These are phyloP conservation scores for Dicaeum eximium DNA, from an alignment of 2,113 vertebrate species.

Conservation along the genomic window DNA sequence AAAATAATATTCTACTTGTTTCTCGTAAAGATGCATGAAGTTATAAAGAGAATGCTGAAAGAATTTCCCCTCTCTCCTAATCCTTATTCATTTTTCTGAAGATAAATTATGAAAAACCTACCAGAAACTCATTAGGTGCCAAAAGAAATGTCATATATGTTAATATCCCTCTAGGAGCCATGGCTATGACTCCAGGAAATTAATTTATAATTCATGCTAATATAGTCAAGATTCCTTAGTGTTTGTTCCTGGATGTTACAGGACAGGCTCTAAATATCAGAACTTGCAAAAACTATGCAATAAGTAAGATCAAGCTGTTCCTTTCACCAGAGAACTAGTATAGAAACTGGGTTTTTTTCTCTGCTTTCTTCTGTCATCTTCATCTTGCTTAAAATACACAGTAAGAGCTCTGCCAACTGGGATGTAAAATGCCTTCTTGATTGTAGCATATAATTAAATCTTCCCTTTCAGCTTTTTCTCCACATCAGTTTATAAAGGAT, in stretches of 20 bases:
- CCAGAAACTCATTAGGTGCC: slow-evolving; percentile 19
- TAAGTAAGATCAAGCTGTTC: slow-evolving; percentile 52
- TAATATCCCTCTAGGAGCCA: slow-evolving; percentile 13
- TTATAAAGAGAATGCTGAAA: slow-evolving; percentile 8
- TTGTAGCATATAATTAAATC: slow-evolving; percentile 67
- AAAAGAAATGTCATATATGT: slow-evolving; percentile 42
- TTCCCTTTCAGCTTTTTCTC: slow-evolving; percentile 42
- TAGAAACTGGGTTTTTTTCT: not conserved
- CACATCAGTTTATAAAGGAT: slow-evolving; percentile 44
- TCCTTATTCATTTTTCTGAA: slow-evolving; percentile 14
- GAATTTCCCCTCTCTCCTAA: not conserved
- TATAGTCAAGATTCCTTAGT: not conserved
- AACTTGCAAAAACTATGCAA: slow-evolving; percentile 22
- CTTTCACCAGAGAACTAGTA: slow-evolving; percentile 8
- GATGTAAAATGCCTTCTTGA: slow-evolving; percentile 57
- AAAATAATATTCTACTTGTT: slow-evolving; percentile 36
- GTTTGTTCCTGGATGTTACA: slow-evolving; percentile 10
- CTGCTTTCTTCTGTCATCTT: slow-evolving; percentile 38
- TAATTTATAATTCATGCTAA: slow-evolving; percentile 27
- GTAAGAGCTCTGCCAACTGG: slow-evolving; percentile 47
- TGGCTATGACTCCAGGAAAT: slow-evolving; percentile 50
- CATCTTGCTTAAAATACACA: slow-evolving; percentile 64
- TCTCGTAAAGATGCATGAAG: slow-evolving; percentile 32
- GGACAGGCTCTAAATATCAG: not conserved
- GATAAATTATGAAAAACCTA: slow-evolving; percentile 43